These are phyloP conservation scores for Cavia porcellus DNA, from an alignment of 2,113 vertebrate species.

Conservation along the genomic window DNA sequence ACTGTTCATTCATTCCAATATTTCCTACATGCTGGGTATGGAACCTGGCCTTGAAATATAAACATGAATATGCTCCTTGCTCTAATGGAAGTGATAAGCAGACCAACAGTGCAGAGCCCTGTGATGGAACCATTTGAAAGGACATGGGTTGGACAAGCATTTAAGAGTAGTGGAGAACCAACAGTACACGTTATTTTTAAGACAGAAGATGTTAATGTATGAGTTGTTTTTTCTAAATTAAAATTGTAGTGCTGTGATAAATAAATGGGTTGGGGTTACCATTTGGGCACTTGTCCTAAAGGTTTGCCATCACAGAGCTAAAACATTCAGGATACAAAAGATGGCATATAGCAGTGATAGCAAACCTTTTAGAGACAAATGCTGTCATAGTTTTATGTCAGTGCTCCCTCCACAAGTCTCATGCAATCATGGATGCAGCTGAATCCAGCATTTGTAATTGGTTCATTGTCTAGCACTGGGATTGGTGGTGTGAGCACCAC, in stretches of 20 bases:
- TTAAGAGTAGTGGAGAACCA: not conserved
- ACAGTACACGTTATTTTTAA: not conserved
- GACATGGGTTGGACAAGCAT: not conserved
- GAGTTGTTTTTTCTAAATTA: not conserved
- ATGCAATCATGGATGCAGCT: too few species aligned
- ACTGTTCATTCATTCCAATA: not conserved
- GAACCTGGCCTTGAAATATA: not conserved
- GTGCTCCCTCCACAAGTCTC: too few species aligned
- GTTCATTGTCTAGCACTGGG: too few species aligned
- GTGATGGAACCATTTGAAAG: not conserved
- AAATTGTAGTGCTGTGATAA: not conserved
- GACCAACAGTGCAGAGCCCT: accelerated
- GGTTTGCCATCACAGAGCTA: not conserved
- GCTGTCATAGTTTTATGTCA: too few species aligned
- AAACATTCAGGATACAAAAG: not conserved
- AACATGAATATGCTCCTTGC: too few species aligned
- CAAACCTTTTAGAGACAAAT: not conserved
- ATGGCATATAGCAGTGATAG: not conserved
- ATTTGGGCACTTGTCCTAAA: not conserved
- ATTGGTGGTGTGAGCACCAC: too few species aligned
- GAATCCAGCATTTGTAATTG: too few species aligned
- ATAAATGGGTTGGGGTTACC: not conserved
- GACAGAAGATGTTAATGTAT: not conserved
- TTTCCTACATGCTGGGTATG: not conserved
- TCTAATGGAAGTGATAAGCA: not conserved